Conservation (phyloP, 2,888 invertebrate species). For the Microplitis manilae region DNA sequence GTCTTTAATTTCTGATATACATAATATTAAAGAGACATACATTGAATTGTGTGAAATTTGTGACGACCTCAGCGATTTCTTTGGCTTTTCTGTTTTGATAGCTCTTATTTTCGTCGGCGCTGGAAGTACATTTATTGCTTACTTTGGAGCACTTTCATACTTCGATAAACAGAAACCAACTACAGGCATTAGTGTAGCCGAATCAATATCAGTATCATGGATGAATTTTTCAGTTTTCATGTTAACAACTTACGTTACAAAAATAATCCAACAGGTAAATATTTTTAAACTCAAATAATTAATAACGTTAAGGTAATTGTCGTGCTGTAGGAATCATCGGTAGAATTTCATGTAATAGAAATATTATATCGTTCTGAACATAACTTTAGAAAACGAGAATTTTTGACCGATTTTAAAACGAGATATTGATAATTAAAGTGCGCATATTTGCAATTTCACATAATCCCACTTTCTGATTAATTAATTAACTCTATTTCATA, state of each 20-base stretch:
- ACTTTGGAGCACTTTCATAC: too few relatives aligned
- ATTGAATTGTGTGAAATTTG: neutral
- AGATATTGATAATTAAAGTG: too few relatives aligned
- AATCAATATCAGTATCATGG: neutral
- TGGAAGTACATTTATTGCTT: too few relatives aligned
- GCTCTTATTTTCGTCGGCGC: neutral
- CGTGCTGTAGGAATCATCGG: too few relatives aligned
- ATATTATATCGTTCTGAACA: too few relatives aligned
- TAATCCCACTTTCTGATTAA: neutral
- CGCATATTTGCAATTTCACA: neutral
- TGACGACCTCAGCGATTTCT: neutral
- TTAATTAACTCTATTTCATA: neutral
- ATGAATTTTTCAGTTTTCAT: neutral
- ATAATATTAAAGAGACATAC: neutral
- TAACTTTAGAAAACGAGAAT: too few relatives aligned
- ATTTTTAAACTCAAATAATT: neutral
- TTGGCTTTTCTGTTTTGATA: neutral
- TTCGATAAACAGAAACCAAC: too few relatives aligned
- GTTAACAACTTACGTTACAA: neutral
- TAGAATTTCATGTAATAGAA: too few relatives aligned
- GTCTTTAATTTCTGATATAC: neutral
- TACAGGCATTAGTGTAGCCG: neutral
- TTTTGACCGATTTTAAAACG: too few relatives aligned
- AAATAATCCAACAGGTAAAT: neutral
- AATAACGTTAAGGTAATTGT: neutral